These are phyloP conservation scores for Ageneiosus marmoratus DNA, from an alignment of 2,113 vertebrate genomes.

Conservation along the genomic window DNA sequence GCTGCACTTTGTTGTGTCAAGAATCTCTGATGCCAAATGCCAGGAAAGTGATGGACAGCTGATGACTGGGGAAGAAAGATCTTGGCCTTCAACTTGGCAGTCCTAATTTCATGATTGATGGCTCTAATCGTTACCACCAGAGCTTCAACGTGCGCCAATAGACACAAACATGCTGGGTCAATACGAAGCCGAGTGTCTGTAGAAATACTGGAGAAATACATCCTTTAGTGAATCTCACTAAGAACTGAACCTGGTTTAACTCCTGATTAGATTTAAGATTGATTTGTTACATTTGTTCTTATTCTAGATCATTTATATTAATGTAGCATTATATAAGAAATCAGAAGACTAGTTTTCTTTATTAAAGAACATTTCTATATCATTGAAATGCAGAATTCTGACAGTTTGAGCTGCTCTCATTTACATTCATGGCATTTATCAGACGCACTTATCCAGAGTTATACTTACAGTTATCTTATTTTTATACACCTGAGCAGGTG, in stretches of 20 bases:
- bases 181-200: background rate
- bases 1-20: background rate
- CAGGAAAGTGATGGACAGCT: slow-evolving; percentile 12
- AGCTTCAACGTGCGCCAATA: background rate
- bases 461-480: no score
- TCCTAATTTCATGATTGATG: slow-evolving; percentile 23
- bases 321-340: background rate
- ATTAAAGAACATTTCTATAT: background rate
- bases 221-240: background rate
- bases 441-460: no score
- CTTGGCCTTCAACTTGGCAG: slow-evolving; percentile 14
- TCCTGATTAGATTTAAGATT: background rate
- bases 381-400: background rate
- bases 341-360: background rate
- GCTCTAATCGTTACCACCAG: background rate
- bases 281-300: no score
- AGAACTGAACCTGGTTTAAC: background rate
- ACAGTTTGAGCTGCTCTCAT: background rate
- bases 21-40: background rate
- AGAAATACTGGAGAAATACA: background rate
- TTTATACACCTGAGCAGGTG: no score
- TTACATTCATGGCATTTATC: no score
- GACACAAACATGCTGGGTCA: background rate
- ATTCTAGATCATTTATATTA: background rate
- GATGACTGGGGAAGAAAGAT: background rate